phyloP scores from a whole-genome alignment of 92 coral and sea anemone genomes.

The Epizoanthus illoricatus region DNA sequence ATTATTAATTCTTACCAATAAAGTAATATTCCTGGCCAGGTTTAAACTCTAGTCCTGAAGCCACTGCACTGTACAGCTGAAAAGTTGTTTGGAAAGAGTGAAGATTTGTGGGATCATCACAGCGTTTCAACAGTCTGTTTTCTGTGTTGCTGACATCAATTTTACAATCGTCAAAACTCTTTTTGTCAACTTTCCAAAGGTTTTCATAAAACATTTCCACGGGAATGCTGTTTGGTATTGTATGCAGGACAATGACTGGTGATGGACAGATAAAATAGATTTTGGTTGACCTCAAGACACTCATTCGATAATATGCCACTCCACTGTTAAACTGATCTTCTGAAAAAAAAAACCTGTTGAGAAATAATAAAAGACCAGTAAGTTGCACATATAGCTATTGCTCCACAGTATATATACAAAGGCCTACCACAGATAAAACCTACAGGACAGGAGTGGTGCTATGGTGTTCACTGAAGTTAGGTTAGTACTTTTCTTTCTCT shows the following conservation, averaged over 20 bases:
- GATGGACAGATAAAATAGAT: background rate
- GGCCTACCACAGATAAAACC: too few relatives aligned
- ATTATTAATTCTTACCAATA: background rate
- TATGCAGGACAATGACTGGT: background rate
- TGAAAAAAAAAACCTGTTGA: conserved; percentile 8
- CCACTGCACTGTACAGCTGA: background rate
- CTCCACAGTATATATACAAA: too few relatives aligned
- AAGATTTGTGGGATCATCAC: background rate
- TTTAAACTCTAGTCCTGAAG: background rate
- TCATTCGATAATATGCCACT: conserved; percentile 10
- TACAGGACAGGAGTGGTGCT: too few relatives aligned
- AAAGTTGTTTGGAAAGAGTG: background rate
- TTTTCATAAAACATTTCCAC: background rate
- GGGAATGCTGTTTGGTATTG: background rate
- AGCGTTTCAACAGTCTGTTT: background rate
- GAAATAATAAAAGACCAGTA: background rate
- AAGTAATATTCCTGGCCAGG: conserved; percentile 24
- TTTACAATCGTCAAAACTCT: background rate
- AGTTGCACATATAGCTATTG: too few relatives aligned
- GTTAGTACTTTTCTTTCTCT: too few relatives aligned
- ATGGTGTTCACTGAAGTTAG: too few relatives aligned
- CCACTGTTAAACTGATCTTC: conserved; percentile 4
- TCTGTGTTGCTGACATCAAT: background rate
- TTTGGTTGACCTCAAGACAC: background rate
- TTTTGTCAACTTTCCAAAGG: background rate